Base-by-base conservation (phyloP, 2,797 vertebrate genomes). In the Telmatherina bonti region DNA sequence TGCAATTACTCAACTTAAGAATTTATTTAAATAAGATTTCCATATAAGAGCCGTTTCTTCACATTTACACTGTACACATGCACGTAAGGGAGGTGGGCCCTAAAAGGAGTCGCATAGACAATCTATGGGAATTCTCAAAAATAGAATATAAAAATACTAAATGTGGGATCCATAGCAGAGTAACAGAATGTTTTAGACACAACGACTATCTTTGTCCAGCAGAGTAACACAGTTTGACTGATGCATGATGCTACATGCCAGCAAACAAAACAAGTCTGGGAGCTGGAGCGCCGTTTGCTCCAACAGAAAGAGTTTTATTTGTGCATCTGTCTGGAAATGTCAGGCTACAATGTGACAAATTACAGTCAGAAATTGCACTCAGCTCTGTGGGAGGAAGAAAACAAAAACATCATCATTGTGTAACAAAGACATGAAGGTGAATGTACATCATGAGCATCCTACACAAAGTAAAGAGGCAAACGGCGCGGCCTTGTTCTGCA, bases 21-120 rank as follows among this genome's bases (percentile, higher is more conserved):
- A 47, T 81, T 89, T 72, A 83, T 85, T 88, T 79, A 84, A 85
- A 87, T 85, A 81, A 33, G 72, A 72, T 85, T 88, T 85, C 67
- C 64, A 81, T 70, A 69, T 76, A 78, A 66, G 58, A 74, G 36
- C 79, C 79, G 62, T 75, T 83, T 77, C 67, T 72, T 70, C 68
- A 90, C 88, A 90, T 90, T 88, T 87, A 88, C 77, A 88, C 79
- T 87, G 74, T 90, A 91, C 82, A 91, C 85, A 86, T 90, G 89
- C 85, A 89, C 26, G 79, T 55, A 47, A 68, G 54, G 55, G 57
- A 38, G 53, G 43, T 1, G 35, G 55, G 36, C 74, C 66, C 64
- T 78, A 7, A 31, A 7, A 3, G 7, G 30, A n/a, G n/a, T n/a
- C n/a, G n/a, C n/a, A n/a, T n/a, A n/a, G n/a, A n/a, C n/a, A n/a